Evolutionary conservation across 2,888 invertebrate species (phyloP), one percentile per base, ranked within the genome.

Genomic region (Scaptomyza caliginosa): DNA sequence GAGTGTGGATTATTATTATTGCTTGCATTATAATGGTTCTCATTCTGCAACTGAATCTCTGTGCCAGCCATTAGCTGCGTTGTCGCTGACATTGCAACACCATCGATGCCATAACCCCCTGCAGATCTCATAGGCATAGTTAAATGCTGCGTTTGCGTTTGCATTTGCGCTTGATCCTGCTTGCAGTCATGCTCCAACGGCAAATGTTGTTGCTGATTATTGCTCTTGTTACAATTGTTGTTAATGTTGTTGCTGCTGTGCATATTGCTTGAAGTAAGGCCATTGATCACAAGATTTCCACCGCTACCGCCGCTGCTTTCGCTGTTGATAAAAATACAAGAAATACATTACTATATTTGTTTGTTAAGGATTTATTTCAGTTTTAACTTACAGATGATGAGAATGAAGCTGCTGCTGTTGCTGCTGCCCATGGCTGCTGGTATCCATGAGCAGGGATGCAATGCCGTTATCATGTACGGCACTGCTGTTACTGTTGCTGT

Each of bases 241-340:
- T 85, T 70, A 13, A 74, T 69, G 28, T 85, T 79, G 42, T 77
- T 81, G 48, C 73, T 84, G 46, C 73, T 85, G 43, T 46, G 46
- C 13, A 83, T 89, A 78, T 87, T 89, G 86, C 81, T 89, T 79
- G 89, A 76, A 67, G 89, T 89, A 80, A 89, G 88, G 77, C 89
- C 89, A 68, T 89, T 89, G 73, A 89, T 89, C 70, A 87, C 76
- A 74, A 90, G 81, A 57, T 81, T 84, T 43, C 74, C 88, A 67
- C 72, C 84, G 62, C 76, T 89, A 55, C 78, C 80, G 55, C 60
- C 69, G 60, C 77, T 75, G 59, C 70, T 79, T 48, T 77, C 79
- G 32, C 38, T 68, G 57, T 38, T 17, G 11, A n/a, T 16, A 8
- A 2, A 0, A 30, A 32, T 4, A 36, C n/a, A 6, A 5, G n/a